phyloP scores from a whole-genome alignment of 2,797 vertebrate genomes.

The Tarsius wallacei region DNA sequence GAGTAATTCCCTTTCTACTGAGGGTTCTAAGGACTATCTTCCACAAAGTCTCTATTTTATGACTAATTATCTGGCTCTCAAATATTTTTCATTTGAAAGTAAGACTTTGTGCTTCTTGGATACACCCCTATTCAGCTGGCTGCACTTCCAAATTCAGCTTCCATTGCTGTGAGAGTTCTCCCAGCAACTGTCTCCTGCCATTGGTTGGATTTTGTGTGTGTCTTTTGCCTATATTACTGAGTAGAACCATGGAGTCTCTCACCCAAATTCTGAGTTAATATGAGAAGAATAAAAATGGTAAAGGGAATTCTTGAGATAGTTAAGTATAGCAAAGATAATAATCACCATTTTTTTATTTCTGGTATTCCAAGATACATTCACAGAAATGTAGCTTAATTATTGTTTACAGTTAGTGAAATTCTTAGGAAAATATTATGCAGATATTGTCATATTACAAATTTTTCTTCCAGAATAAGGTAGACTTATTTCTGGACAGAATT shows the following conservation, averaged over 20 bases:
- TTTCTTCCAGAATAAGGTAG: neutral
- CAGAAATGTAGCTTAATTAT: neutral
- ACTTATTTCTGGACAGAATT: constrained; percentile 44
- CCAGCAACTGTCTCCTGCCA: neutral
- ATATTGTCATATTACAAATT: neutral
- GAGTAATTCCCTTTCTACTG: neutral
- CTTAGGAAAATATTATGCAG: neutral
- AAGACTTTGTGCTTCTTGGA: constrained; percentile 18
- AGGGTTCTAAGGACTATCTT: constrained; percentile 31
- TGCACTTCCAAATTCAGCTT: constrained; percentile 40
- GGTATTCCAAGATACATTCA: neutral
- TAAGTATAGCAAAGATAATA: neutral
- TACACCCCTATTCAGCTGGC: neutral
- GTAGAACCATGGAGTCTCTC: neutral
- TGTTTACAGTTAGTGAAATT: neutral
- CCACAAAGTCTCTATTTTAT: neutral
- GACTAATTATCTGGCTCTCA: neutral
- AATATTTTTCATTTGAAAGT: constrained; percentile 32
- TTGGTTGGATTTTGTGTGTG: neutral
- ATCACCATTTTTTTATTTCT: constrained; percentile 36
- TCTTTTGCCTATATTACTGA: neutral
- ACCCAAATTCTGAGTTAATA: neutral
- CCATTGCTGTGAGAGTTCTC: neutral
- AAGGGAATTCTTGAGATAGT: constrained; percentile 20
- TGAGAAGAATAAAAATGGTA: neutral